phyloP scores from a whole-genome alignment of 2,888 invertebrate genomes.

The Lamellibrachia columna region DNA sequence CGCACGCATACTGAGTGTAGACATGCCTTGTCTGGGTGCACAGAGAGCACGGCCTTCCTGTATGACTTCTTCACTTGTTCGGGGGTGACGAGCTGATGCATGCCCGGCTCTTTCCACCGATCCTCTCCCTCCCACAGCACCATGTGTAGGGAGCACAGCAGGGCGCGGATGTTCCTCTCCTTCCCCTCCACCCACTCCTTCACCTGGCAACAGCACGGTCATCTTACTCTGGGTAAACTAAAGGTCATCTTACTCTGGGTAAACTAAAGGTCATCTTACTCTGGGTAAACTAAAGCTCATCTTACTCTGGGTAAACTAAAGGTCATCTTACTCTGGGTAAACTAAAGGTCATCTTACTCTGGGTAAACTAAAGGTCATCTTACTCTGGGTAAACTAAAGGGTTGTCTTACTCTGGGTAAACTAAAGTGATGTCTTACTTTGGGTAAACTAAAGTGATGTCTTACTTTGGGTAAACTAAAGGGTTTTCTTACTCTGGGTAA shows the following conservation, averaged over 20 bases:
- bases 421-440: neutral
- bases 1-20: neutral
- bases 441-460: neutral
- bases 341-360: neutral
- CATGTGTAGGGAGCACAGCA: conserved; percentile 92
- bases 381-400: neutral
- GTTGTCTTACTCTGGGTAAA: neutral
- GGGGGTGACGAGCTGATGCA: conserved; percentile 91
- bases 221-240: neutral
- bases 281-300: neutral
- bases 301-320: neutral
- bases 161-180: conserved; percentile 92
- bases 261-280: neutral
- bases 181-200: conserved; percentile 88
- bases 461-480: too few species aligned
- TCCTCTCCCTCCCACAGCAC: conserved; percentile 89
- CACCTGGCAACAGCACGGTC: conserved; percentile 69
- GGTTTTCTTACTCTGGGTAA: neutral
- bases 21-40: conserved; percentile 96
- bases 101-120: conserved; percentile 91
- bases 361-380: neutral
- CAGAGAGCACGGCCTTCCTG: conserved; percentile 92
- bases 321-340: neutral
- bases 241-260: neutral
- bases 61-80: conserved; percentile 96